Evolutionary conservation across 2,797 vertebrate genomes (phyloP).

Genomic region (Hafferia zeledoni): DNA sequence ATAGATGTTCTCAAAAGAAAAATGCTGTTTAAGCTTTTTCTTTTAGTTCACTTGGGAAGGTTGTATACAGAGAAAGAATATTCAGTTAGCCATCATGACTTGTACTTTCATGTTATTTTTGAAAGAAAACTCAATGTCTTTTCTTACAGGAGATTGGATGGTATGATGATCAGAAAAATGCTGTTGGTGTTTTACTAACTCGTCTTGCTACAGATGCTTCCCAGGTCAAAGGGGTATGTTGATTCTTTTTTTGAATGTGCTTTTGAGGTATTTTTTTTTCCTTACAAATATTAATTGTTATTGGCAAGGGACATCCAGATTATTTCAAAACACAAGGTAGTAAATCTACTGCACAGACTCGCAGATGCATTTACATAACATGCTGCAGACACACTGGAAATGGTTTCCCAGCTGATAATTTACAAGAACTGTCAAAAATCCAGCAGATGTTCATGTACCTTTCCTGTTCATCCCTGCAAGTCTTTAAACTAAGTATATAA

Average conservation of each 20-base stretch:
- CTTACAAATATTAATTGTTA: not conserved
- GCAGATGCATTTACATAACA: not conserved
- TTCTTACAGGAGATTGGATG: slow-evolving; percentile 73
- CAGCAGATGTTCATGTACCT: not conserved
- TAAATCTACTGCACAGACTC: not conserved
- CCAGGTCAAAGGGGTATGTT: slow-evolving; percentile 79
- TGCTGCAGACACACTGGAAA: not conserved
- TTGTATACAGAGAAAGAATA: not conserved
- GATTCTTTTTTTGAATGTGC: not conserved
- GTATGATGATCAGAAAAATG: slow-evolving; percentile 83
- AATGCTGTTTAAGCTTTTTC: not conserved
- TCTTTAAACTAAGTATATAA: not conserved
- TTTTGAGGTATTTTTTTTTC: not conserved
- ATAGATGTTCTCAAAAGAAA: not conserved
- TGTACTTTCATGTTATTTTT: not conserved
- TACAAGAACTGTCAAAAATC: not conserved
- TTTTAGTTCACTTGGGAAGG: not conserved
- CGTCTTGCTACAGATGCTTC: slow-evolving; percentile 84
- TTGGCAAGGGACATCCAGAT: not conserved
- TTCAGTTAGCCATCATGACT: not conserved
- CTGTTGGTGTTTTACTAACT: slow-evolving; percentile 78
- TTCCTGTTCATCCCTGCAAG: not conserved
- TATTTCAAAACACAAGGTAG: not conserved
- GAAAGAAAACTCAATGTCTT: not conserved
- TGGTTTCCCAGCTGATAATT: not conserved